Evolutionary conservation across 2,888 invertebrate species (phyloP).

Genomic region (Agonum fuliginosum): DNA sequence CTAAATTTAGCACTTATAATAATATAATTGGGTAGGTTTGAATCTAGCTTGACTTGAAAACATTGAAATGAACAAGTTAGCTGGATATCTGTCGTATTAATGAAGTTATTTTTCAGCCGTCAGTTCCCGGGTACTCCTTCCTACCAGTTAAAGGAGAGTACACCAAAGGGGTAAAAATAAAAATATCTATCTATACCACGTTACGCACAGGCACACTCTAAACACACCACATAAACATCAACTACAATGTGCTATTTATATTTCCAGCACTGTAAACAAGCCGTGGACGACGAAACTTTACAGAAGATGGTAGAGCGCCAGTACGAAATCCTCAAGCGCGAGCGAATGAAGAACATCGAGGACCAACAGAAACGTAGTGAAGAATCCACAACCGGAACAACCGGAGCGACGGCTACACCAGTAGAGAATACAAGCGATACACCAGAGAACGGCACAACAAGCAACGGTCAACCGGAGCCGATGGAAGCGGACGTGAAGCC

Average conservation of each 20-base stretch:
- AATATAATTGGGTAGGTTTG: too few species aligned
- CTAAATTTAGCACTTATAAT: too few species aligned
- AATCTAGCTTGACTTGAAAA: too few species aligned
- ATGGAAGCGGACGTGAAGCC: conserved; percentile 62
- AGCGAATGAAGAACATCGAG: conserved; percentile 77
- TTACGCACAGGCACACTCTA: too few species aligned
- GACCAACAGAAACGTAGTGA: conserved; percentile 71
- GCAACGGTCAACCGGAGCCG: conserved; percentile 61
- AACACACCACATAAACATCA: too few species aligned
- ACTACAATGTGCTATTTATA: background rate
- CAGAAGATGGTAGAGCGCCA: conserved; percentile 92
- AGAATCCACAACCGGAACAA: conserved; percentile 73
- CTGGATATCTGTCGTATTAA: too few species aligned
- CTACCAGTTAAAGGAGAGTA: too few species aligned
- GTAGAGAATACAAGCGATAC: conserved; percentile 42
- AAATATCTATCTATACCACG: too few species aligned
- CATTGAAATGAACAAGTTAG: too few species aligned
- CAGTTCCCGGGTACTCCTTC: too few species aligned
- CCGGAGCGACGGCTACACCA: conserved; percentile 65
- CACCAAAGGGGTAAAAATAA: too few species aligned
- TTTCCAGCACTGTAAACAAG: conserved; percentile 87
- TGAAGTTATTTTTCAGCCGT: too few species aligned
- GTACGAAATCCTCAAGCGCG: conserved; percentile 83
- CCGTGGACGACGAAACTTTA: conserved; percentile 95
- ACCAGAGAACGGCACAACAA: conserved; percentile 52